A percentile compares a stretch with the other conserved stretches of the same genome.
Conservation (phyloP, 2,113 vertebrate species). For the Cephalopterus ornatus region DNA sequence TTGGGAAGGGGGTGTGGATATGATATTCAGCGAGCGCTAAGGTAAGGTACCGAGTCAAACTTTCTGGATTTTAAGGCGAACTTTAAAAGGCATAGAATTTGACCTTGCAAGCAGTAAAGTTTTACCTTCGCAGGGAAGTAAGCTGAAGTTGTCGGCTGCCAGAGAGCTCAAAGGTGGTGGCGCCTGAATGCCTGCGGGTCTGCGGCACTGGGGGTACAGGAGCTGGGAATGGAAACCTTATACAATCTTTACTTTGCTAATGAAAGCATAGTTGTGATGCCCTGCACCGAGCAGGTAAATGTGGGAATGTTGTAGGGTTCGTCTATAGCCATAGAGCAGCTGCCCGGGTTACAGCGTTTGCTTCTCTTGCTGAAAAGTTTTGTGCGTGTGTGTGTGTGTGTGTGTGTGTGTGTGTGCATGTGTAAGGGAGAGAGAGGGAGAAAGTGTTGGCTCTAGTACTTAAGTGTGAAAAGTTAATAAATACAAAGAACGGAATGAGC, state of each 20-base stretch:
- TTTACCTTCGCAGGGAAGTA: background rate
- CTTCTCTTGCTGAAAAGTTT: slow-evolving; percentile 30
- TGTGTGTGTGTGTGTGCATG: no score
- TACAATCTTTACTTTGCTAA: background rate
- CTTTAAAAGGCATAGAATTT: background rate
- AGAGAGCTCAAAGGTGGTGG: background rate
- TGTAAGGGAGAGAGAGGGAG: background rate
- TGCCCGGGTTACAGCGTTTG: background rate
- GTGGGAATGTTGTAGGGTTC: background rate
- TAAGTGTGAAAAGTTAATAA: slow-evolving; percentile 25
- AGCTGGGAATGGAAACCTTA: background rate
- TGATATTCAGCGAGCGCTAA: slow-evolving; percentile 19
- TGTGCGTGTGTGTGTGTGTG: no score
- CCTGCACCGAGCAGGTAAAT: background rate
- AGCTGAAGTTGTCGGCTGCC: background rate
- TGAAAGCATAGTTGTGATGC: background rate
- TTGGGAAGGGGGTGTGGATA: slow-evolving; percentile 46
- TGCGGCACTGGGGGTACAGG: background rate
- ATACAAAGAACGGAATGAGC: background rate
- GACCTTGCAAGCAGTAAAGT: slow-evolving; percentile 35
- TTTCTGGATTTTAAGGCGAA: slow-evolving; percentile 37
- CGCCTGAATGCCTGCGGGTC: background rate
- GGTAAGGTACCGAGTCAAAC: slow-evolving; percentile 32
- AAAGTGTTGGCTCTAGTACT: background rate
- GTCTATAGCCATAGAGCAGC: background rate